Evolutionary conservation across 2,888 invertebrate species (phyloP).

Genomic region (Bibio marci): DNA sequence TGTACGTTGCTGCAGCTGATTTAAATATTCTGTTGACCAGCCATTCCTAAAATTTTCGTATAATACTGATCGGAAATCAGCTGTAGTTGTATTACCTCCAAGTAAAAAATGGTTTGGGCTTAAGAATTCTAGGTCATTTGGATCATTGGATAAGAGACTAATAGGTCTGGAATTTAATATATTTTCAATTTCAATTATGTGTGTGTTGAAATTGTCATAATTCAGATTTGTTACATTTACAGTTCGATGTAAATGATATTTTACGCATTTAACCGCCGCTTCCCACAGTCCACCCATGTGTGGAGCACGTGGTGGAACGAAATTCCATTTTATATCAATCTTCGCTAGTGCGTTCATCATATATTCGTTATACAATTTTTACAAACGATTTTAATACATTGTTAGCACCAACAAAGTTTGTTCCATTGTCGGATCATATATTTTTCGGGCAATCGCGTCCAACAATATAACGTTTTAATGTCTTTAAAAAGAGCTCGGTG

Average conservation of each 20-base stretch:
- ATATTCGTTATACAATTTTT: not conserved
- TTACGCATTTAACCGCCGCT: conserved; percentile 12
- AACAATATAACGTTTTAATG: not conserved
- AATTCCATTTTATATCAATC: conserved; percentile 14
- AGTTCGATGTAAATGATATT: conserved; percentile 12
- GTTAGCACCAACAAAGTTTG: conserved; percentile 10
- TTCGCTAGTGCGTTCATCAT: not conserved
- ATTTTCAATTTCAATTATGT: conserved; percentile 11
- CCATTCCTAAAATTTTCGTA: too few species aligned
- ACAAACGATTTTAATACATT: not conserved
- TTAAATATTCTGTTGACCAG: too few species aligned
- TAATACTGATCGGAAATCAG: too few species aligned
- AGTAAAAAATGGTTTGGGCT: conserved; percentile 4
- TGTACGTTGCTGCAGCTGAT: too few species aligned
- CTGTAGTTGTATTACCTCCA: too few species aligned
- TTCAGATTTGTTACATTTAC: not conserved
- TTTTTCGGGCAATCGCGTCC: not conserved
- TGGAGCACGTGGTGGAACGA: conserved; percentile 13
- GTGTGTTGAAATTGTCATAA: conserved; percentile 9
- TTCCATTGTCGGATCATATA: conserved; percentile 9
- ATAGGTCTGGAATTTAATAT: conserved; percentile 13
- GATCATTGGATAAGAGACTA: not conserved
- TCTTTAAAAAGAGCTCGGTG: not conserved
- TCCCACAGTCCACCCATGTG: conserved; percentile 16
- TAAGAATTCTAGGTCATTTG: conserved; percentile 1